Evolutionary conservation across 2,888 invertebrate genomes (phyloP).

Genomic region (Mylabris sibirica): DNA sequence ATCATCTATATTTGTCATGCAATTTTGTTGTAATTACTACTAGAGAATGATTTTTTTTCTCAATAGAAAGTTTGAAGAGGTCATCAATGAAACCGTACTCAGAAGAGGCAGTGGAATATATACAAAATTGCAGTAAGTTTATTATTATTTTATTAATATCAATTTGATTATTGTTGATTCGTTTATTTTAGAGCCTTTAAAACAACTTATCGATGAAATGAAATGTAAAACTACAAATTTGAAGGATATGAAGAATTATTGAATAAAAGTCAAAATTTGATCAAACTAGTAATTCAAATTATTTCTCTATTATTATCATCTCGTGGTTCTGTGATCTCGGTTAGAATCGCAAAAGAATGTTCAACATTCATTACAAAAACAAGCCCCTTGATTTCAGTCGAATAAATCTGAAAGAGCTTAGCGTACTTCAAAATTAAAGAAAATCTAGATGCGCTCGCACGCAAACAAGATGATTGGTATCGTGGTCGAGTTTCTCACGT

Average conservation of each 20-base stretch:
- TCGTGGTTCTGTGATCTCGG: background rate
- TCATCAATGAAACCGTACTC: background rate
- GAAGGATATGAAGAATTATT: background rate
- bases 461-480: constrained; percentile 28
- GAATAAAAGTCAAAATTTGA: no score
- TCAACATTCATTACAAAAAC: constrained; percentile 33
- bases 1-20: background rate
- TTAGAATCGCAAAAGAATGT: constrained; percentile 22
- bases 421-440: constrained; percentile 34
- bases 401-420: constrained; percentile 33
- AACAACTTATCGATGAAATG: background rate
- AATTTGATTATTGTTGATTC: background rate
- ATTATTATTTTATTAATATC: background rate
- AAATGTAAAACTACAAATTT: background rate
- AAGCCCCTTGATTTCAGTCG: constrained; percentile 34
- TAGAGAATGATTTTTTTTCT: background rate
- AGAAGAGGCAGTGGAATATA: background rate
- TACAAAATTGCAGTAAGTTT: constrained; percentile 1
- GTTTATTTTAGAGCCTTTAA: background rate
- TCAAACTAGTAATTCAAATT: background rate
- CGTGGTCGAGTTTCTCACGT: constrained; percentile 33
- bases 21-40: background rate
- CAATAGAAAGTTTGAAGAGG: background rate
- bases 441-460: constrained; percentile 27
- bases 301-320: background rate